phyloP scores from a whole-genome alignment of 2,113 vertebrate genomes.

The Mesembrinibis cayennensis region DNA sequence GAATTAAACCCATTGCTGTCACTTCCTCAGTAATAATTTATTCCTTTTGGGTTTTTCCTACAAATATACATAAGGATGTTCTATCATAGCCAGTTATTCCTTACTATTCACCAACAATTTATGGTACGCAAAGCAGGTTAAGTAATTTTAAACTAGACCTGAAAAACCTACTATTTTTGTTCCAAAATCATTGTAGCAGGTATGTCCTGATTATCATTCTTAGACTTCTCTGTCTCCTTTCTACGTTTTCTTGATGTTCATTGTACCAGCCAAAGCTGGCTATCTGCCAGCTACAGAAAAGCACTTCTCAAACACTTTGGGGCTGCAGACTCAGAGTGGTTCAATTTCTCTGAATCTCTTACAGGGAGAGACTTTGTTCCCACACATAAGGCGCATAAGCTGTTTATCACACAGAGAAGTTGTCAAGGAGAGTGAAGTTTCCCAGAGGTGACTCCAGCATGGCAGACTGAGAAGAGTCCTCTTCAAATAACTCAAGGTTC shows the following conservation, averaged over 20 bases:
- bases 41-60: neutral
- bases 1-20: neutral
- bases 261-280: neutral
- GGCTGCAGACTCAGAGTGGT: neutral
- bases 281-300: neutral
- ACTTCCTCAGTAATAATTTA: neutral
- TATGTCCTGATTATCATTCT: neutral
- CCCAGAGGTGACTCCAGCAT: neutral
- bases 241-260: neutral
- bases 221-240: neutral
- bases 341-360: neutral
- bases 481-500: slow-evolving; percentile 1
- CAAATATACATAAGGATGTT: neutral
- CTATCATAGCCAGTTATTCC: neutral
- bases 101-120: neutral
- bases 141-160: neutral
- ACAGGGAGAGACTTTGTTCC: neutral
- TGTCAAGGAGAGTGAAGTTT: neutral
- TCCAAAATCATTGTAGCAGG: neutral
- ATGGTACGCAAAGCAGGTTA: neutral
- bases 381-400: neutral
- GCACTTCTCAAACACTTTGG: neutral
- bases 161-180: neutral
- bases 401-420: slow-evolving; percentile 3
- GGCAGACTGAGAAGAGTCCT: neutral